Conservation (phyloP, 2,888 invertebrate species). For the Mongoloraphidia duomilia region DNA sequence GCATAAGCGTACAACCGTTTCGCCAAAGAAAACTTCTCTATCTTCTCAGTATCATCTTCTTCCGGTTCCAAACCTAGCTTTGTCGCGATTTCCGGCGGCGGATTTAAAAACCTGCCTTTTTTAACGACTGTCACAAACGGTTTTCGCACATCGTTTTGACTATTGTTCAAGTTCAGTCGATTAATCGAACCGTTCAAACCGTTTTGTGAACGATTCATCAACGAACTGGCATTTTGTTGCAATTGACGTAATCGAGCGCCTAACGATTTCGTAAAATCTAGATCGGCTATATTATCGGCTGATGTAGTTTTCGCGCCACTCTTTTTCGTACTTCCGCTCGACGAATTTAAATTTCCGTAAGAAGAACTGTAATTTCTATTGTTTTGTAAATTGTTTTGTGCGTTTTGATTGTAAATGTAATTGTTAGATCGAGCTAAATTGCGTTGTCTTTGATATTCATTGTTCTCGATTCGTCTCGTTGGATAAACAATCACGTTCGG, state of each 20-base stretch:
- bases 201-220: too few species aligned
- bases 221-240: slow-evolving; percentile 30
- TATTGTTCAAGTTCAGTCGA: slow-evolving; percentile 2
- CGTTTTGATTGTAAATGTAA: slow-evolving; percentile 17
- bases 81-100: slow-evolving; percentile 54
- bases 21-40: slow-evolving; percentile 23
- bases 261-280: slow-evolving; percentile 52
- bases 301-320: slow-evolving; percentile 24
- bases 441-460: slow-evolving; percentile 24
- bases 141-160: slow-evolving; percentile 22
- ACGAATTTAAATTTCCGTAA: slow-evolving; percentile 28
- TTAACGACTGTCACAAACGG: slow-evolving; percentile 72
- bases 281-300: slow-evolving; percentile 25
- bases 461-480: slow-evolving; percentile 28
- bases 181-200: too few species aligned
- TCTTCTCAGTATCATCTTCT: slow-evolving; percentile 20
- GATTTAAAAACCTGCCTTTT: slow-evolving; percentile 62
- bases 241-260: slow-evolving; percentile 56
- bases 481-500: slow-evolving; percentile 42
- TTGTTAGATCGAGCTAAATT: slow-evolving; percentile 26
- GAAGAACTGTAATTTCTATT: slow-evolving; percentile 29
- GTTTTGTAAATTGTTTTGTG: slow-evolving; percentile 21
- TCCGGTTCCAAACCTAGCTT: slow-evolving; percentile 41
- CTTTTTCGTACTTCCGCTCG: slow-evolving; percentile 18
- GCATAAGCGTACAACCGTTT: slow-evolving; percentile 48